Percentiles rank a stretch among this genome's conserved stretches.
phyloP scores from a whole-genome alignment of 2,888 invertebrate species.

The Mechanitis mazaeus region DNA sequence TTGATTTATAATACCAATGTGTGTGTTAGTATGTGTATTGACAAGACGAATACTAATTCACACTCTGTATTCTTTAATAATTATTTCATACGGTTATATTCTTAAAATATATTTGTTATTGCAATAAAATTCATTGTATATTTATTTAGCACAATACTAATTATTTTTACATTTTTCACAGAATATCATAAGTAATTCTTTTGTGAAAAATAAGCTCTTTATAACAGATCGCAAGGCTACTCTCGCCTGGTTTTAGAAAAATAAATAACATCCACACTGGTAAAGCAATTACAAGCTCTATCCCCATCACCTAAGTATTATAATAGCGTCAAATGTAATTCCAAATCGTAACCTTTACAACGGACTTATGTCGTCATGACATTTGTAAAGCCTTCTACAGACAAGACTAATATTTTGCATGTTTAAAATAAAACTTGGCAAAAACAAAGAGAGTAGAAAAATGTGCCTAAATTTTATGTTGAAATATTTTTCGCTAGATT shows the following conservation, averaged over 20 bases:
- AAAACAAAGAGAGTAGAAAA: not conserved
- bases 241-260: constrained; percentile 15
- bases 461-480: not conserved
- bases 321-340: constrained; percentile 7
- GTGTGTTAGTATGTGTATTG: no score
- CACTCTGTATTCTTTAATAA: no score
- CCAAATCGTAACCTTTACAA: constrained; percentile 18
- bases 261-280: constrained; percentile 14
- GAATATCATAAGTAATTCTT: not conserved
- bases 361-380: constrained; percentile 14
- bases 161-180: not conserved
- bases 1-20: no score
- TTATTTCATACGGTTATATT: no score
- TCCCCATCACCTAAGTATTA: constrained; percentile 11
- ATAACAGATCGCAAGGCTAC: constrained; percentile 5
- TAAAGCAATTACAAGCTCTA: constrained; percentile 17
- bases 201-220: constrained; percentile 5
- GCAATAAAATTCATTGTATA: no score
- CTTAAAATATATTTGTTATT: no score
- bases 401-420: not conserved
- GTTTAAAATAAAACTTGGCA: not conserved
- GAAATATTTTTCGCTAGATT: not conserved
- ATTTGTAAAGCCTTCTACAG: constrained; percentile 22
- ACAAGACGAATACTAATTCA: no score
- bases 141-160: not conserved